Conservation (phyloP, 2,888 invertebrate genomes). For the Theodoxus fluviatilis region DNA sequence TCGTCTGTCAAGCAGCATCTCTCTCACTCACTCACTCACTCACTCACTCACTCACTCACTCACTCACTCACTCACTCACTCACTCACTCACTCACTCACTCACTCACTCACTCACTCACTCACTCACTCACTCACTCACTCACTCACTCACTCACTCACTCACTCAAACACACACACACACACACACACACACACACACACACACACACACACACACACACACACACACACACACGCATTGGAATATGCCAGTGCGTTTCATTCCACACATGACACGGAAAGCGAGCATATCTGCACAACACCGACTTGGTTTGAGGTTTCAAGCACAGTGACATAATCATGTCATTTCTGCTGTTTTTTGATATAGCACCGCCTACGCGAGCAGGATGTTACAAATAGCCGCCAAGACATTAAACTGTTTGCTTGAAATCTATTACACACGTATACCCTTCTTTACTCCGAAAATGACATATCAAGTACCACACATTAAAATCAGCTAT, state of each 20-base stretch:
- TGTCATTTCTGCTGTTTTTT: background rate
- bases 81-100: background rate
- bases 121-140: constrained; percentile 1
- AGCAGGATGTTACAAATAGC: constrained; percentile 7
- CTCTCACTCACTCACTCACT: too few relatives aligned
- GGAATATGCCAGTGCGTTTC: background rate
- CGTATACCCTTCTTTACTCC: too few relatives aligned
- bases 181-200: constrained; percentile 5
- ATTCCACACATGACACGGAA: background rate
- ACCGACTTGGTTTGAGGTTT: too few relatives aligned
- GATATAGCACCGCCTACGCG: too few relatives aligned
- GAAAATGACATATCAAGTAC: too few relatives aligned
- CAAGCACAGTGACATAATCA: background rate
- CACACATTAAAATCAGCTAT: too few relatives aligned
- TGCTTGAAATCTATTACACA: too few relatives aligned
- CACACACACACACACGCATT: background rate
- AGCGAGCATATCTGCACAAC: too few relatives aligned
- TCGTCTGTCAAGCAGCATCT: too few relatives aligned
- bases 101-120: background rate
- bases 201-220: constrained; percentile 5
- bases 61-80: background rate
- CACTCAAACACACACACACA: constrained; percentile 11
- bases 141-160: background rate
- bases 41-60: background rate
- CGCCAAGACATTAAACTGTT: background rate